Evolutionary conservation across 2,888 invertebrate genomes (phyloP).

Genomic region (Lysandra coridon): DNA sequence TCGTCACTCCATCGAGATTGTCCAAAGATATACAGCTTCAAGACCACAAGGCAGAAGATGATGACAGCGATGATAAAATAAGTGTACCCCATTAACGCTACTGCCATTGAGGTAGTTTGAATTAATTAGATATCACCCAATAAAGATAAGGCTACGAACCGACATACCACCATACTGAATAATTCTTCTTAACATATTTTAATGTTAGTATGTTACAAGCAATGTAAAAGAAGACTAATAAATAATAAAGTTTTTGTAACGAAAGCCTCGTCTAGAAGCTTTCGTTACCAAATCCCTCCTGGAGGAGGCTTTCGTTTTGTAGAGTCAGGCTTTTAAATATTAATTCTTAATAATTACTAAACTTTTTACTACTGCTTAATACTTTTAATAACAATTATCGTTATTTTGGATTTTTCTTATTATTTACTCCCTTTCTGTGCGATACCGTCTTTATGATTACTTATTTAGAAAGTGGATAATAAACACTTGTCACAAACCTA

Average conservation of each 20-base stretch:
- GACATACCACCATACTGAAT: neutral
- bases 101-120: constrained; percentile 17
- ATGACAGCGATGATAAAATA: constrained; percentile 2
- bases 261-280: neutral
- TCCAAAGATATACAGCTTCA: neutral
- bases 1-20: constrained; percentile 1
- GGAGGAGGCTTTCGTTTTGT: neutral
- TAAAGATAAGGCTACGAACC: constrained; percentile 17
- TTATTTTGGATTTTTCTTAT: neutral
- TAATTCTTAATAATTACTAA: neutral
- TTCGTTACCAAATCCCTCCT: too few relatives aligned
- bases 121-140: constrained; percentile 22
- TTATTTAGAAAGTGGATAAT: too few relatives aligned
- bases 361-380: too few relatives aligned
- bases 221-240: neutral
- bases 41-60: neutral
- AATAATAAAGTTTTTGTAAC: neutral
- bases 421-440: neutral
- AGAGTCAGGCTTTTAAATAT: neutral
- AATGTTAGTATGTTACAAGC: neutral
- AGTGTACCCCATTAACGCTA: constrained; percentile 11
- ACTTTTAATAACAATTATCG: too few relatives aligned
- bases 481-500: too few relatives aligned
- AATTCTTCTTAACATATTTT: neutral
- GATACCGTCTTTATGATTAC: too few relatives aligned